A percentile compares a stretch with the other conserved stretches of the same genome.
These are phyloP conservation scores for Agrenia bidenticulata DNA, from an alignment of 2,888 invertebrate genomes.

Conservation along the genomic window DNA sequence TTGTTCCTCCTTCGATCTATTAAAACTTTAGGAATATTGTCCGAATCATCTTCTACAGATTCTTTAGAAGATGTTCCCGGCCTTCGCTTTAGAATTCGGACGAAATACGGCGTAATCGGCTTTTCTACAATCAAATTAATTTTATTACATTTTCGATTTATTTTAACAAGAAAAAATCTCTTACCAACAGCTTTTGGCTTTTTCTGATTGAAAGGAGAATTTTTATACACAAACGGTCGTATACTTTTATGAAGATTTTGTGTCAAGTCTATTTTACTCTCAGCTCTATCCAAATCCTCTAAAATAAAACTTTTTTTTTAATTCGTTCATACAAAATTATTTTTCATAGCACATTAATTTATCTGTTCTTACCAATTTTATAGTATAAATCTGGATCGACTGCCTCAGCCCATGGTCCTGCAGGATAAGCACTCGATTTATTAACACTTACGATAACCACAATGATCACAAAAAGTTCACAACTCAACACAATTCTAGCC, in stretches of 20 bases:
- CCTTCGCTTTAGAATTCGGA: slow-evolving; percentile 23
- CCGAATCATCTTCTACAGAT: slow-evolving; percentile 12
- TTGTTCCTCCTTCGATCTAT: slow-evolving; percentile 25
- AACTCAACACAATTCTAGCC: no score
- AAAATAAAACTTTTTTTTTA: no score
- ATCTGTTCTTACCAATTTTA: no score
- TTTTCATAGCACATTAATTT: no score
- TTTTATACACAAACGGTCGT: not conserved
- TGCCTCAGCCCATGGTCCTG: no score
- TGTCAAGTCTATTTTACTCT: not conserved
- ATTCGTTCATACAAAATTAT: no score
- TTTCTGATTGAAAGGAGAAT: not conserved
- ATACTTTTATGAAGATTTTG: slow-evolving; percentile 4
- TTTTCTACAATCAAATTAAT: slow-evolving; percentile 22
- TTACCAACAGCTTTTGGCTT: slow-evolving; percentile 33
- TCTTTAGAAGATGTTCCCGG: slow-evolving; percentile 14
- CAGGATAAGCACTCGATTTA: no score
- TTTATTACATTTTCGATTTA: no score
- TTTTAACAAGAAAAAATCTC: no score
- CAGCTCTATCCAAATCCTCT: not conserved
- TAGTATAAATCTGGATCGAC: no score
- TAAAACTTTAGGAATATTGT: slow-evolving; percentile 24
- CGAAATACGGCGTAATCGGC: slow-evolving; percentile 29
- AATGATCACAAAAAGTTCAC: no score
- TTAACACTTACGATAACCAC: no score